Evolutionary conservation across 1,140 invertebrate genomes (phyloP).

Genomic region (Piezodorus guildinii): DNA sequence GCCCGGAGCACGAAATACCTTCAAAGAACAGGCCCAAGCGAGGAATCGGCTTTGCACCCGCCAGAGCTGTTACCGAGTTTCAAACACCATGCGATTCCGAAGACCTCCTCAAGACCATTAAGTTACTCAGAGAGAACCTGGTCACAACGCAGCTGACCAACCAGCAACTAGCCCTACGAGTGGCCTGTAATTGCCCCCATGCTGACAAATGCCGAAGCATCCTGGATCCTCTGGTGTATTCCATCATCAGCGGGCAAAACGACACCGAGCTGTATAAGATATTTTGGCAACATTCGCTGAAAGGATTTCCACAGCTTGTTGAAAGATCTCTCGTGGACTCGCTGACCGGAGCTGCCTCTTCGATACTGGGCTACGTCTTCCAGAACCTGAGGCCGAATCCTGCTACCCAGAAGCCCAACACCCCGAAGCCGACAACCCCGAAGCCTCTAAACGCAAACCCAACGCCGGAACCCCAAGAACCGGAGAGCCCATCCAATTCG

Average conservation of each 20-base stretch:
- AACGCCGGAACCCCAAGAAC: too few relatives aligned
- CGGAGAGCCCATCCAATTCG: too few relatives aligned
- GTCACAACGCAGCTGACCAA: background rate
- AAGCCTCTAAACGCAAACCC: too few relatives aligned
- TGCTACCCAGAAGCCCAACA: background rate
- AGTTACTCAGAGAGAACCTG: background rate
- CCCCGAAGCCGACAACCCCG: slow-evolving; percentile 1
- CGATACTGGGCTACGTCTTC: background rate
- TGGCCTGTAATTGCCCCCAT: slow-evolving; percentile 1
- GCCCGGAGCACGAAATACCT: background rate
- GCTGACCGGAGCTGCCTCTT: background rate
- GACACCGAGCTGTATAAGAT: slow-evolving; percentile 27
- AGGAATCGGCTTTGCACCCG: background rate
- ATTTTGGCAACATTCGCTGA: slow-evolving; percentile 18
- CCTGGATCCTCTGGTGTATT: slow-evolving; percentile 9
- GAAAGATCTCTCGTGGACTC: background rate
- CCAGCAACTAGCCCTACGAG: background rate
- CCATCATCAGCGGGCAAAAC: slow-evolving; percentile 27
- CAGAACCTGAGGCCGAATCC: background rate
- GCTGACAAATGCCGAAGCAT: slow-evolving; percentile 10
- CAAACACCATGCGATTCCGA: background rate
- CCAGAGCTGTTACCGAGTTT: background rate
- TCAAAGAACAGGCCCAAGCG: background rate
- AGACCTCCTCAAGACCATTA: background rate
- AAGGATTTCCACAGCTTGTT: background rate